Base-by-base conservation (phyloP, 2,888 invertebrate species). In the Andrena haemorrhoa region DNA sequence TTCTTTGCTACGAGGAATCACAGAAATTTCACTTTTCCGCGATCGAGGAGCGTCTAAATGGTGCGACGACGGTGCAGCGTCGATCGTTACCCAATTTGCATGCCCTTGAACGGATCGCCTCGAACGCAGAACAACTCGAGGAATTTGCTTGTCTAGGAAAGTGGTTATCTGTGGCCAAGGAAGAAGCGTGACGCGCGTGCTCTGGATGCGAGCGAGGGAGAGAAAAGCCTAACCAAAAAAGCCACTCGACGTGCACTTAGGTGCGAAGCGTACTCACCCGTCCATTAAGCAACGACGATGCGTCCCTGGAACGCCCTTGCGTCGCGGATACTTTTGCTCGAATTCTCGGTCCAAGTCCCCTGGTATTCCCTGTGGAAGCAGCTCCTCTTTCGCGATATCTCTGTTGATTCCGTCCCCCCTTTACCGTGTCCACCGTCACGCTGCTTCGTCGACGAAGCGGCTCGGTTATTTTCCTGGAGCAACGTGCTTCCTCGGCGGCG, bases 401-500 rank as follows among this genome's bases (percentile, higher is more conserved):
- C 41, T 41, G 41, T 26, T 4, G 53, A 26, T 1, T 23, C 12
- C 12, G 8, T 23, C 4, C 10, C 23, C 20, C 10, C 3, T 10
- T 0, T 20, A 23, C 5, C 33, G 20, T 23, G 53, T 31, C n/a
- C 47, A 26, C 12, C 63, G 58, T n/a, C 51, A 49, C 68, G 35
- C 29, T 12, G 31, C 16, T 60, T 49, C 69, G 58, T 23, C 47
- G 26, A 51, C 53, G 47, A 35, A 20, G 58, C 66, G 41, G 26
- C 60, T 20, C 58, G 82, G 31, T 80, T 75, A 79, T 75, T 35
- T 79, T 47, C 75, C 72, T 47, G 56, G 68, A 77, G 78, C 86
- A 85, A 86, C 86, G 88, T 86, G 86, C 84, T 84, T 79, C 75
- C 65, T 74, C 86, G n/a, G 70, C 83, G 74, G 65, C 80, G 75